Conservation (phyloP, 2,888 invertebrate genomes). For the Philaethria dido region DNA sequence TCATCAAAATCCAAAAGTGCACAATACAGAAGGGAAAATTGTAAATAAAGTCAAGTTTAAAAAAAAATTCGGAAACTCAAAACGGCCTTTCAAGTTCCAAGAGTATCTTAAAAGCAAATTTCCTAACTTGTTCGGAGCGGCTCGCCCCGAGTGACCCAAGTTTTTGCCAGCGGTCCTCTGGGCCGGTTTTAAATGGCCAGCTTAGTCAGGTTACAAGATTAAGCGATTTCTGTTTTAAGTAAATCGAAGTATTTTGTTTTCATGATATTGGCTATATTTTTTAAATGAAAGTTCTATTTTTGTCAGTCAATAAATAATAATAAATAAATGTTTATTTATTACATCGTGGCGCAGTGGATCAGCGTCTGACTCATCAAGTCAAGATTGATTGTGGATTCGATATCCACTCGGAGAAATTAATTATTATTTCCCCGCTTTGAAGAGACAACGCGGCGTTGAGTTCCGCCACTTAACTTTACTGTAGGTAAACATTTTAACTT, state of each 20-base stretch:
- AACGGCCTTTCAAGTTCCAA: constrained; percentile 27
- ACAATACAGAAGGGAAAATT: background rate
- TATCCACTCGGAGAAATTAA: no score
- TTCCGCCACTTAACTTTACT: no score
- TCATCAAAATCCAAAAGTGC: background rate
- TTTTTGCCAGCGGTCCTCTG: constrained; percentile 57
- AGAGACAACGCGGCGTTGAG: no score
- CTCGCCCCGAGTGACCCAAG: constrained; percentile 47
- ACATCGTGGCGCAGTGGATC: background rate
- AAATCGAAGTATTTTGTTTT: background rate
- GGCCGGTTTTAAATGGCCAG: constrained; percentile 61
- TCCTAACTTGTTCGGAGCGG: constrained; percentile 42
- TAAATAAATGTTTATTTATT: no score
- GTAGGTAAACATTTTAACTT: no score
- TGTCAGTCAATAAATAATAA: no score
- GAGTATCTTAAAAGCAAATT: constrained; percentile 55
- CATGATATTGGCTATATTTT: background rate
- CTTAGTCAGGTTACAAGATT: constrained; percentile 37
- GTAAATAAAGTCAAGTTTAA: constrained; percentile 7
- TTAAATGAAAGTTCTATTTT: no score
- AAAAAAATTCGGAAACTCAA: constrained; percentile 24
- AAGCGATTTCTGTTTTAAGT: constrained; percentile 11
- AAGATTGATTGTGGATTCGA: no score
- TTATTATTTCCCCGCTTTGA: no score
- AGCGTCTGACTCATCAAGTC: no score